Evolutionary conservation across 2,113 vertebrate genomes (phyloP).

Genomic region (Eudyptes chrysolophus): DNA sequence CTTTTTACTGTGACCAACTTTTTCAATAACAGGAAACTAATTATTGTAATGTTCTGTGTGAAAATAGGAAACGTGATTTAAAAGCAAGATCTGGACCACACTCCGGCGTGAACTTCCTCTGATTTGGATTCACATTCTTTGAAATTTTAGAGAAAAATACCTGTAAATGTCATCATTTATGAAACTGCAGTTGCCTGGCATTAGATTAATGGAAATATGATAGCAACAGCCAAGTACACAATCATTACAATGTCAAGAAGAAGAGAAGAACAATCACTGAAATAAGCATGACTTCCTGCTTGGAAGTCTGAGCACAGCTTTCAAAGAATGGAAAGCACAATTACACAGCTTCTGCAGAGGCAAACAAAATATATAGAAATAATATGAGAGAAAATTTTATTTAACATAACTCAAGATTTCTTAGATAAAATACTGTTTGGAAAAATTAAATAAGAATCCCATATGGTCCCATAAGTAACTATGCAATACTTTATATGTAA

Average conservation of each 20-base stretch:
- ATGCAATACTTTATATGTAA: not conserved
- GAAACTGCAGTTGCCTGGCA: not conserved
- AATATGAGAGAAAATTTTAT: not conserved
- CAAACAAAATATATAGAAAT: not conserved
- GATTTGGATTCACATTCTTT: slow-evolving; percentile 24
- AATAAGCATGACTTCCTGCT: not conserved
- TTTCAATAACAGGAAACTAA: slow-evolving; percentile 47
- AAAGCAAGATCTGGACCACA: not conserved
- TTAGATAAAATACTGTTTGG: not conserved
- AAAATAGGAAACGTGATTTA: slow-evolving; percentile 27
- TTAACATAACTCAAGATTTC: not conserved
- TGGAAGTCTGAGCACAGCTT: not conserved
- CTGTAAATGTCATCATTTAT: slow-evolving; percentile 30
- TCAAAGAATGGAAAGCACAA: not conserved
- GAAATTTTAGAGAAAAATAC: not conserved
- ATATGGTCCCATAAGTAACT: not conserved
- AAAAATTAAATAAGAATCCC: not conserved
- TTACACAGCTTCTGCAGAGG: not conserved
- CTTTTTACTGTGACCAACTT: not conserved
- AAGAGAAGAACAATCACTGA: slow-evolving; percentile 17
- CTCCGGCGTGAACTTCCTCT: not conserved
- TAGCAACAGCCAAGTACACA: slow-evolving; percentile 4
- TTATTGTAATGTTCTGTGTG: not conserved
- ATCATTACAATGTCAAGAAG: not conserved
- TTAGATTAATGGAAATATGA: slow-evolving; percentile 42